Base-by-base conservation (phyloP, 2,113 vertebrate species). In the Leptodactylus fuscus region DNA sequence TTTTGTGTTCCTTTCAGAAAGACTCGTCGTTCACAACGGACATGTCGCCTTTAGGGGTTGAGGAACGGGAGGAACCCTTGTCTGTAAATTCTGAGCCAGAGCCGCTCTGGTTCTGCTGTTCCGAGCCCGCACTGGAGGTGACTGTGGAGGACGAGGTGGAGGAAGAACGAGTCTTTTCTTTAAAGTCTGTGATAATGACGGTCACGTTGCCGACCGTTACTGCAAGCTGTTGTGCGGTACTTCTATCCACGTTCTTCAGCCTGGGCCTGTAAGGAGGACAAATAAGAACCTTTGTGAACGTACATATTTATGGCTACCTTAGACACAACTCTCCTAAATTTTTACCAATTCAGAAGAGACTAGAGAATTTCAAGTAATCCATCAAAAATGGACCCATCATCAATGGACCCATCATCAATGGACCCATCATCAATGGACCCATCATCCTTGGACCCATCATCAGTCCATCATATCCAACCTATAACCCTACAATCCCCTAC, bases 181-280 rank as follows among this genome's bases (percentile, higher is more conserved):
- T 99, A 98, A 99, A 99, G 98, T 99, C 98, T 95, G 98, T 99
- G 92, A 99, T 99, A 93, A 99, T 99, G 93, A 99, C 98, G 67
- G 98, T 99, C 93, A 99, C 98, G 62, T 99, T 99, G 81, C 98
- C 98, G 87, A 99, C 98, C 46, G 98, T 99, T 91, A 99, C 98
- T 87, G 98, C 98, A 93, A 99, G 91, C 93, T 99, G 97, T 93
- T 99, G 98, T 44, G 97, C 98, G 0, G 97, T 99, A 94, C 98
- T 99, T 92, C 98, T 94, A 95, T 99, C 98, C 49, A 99, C 93
- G 82, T 99, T 99, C 95, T 99, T 99, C 96, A 99, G 97, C 87
- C 97, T 96, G 92, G 98, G 98, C 91, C 98, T 99, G 87, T 92
- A 94, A 4, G 82, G 91, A 89, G 53, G 86, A 74, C 13, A 82